Base-by-base conservation (phyloP, 1,140 invertebrate species). In the Papilio aristodemus region DNA sequence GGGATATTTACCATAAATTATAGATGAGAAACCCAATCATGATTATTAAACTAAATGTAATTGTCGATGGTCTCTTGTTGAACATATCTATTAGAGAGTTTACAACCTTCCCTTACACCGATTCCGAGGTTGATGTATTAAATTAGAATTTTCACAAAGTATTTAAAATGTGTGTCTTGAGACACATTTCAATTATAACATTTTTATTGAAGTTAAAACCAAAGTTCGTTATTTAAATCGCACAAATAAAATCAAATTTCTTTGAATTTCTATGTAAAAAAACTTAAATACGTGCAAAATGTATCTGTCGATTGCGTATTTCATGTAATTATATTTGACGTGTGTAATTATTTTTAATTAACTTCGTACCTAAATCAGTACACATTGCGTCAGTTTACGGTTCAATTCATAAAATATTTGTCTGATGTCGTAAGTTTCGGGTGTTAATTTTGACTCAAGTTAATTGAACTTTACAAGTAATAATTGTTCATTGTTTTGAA, bases 1-100 rank as follows among this genome's bases (percentile, higher is more conserved):
- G 5, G 91, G 91, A 27, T 92, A 92, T 70, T 79, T 92, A 17
- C 91, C 91, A 7, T 85, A 72, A 68, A 50, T 43, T 13, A 38
- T n/a, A 63, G 9, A 11, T 41, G 38, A 58, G 46, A 22, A 2
- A 17, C 14, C 4, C 17, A 17, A 46, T 32, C 2, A 32, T 32
- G 27, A 32, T 32, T 32, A 32, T n/a, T n/a, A n/a, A n/a, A n/a
- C n/a, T n/a, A n/a, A n/a, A n/a, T n/a, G n/a, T n/a, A n/a, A n/a
- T n/a, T n/a, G n/a, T n/a, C n/a, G n/a, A n/a, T n/a, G n/a, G n/a
- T n/a, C n/a, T n/a, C n/a, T n/a, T n/a, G n/a, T n/a, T n/a, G n/a
- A n/a, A n/a, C n/a, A n/a, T n/a, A n/a, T n/a, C n/a, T n/a, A n/a
- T n/a, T n/a, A n/a, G n/a, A n/a, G n/a, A n/a, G n/a, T n/a, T n/a